Conservation (phyloP, 2,888 invertebrate species). For the Eudasyphora cyanicolor region DNA sequence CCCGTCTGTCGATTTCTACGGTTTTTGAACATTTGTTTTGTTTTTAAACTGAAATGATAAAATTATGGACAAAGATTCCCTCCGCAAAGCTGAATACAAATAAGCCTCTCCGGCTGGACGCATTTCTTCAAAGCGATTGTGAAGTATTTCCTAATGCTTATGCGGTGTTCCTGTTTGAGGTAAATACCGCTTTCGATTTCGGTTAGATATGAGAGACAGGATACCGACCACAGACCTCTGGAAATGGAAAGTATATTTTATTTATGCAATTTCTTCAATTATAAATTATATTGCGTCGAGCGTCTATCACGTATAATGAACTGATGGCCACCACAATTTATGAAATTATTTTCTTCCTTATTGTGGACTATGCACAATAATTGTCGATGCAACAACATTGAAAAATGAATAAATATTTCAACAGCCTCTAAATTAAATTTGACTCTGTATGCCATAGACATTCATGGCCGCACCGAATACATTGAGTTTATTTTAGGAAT, state of each 20-base stretch:
- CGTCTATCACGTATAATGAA: too few relatives aligned
- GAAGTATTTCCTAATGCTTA: background rate
- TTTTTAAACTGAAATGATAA: conserved; percentile 56
- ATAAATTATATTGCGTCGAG: too few relatives aligned
- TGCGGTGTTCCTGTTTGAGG: background rate
- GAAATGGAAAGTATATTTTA: background rate
- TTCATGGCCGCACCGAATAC: background rate
- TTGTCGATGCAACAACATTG: conserved; percentile 50
- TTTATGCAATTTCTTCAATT: background rate
- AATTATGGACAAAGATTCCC: conserved; percentile 51
- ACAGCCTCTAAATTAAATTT: conserved; percentile 51
- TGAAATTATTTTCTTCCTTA: background rate
- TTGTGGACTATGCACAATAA: background rate
- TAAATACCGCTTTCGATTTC: background rate
- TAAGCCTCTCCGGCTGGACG: background rate
- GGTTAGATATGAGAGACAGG: background rate
- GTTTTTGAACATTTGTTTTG: conserved; percentile 9
- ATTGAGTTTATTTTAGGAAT: background rate
- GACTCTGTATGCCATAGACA: background rate
- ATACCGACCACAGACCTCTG: background rate
- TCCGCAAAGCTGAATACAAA: conserved; percentile 2
- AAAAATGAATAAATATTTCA: conserved; percentile 61
- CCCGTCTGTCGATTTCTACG: background rate
- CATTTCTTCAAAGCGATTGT: background rate
- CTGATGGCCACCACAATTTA: background rate